Conservation (phyloP, 2,113 vertebrate genomes). For the Chitala chitala region DNA sequence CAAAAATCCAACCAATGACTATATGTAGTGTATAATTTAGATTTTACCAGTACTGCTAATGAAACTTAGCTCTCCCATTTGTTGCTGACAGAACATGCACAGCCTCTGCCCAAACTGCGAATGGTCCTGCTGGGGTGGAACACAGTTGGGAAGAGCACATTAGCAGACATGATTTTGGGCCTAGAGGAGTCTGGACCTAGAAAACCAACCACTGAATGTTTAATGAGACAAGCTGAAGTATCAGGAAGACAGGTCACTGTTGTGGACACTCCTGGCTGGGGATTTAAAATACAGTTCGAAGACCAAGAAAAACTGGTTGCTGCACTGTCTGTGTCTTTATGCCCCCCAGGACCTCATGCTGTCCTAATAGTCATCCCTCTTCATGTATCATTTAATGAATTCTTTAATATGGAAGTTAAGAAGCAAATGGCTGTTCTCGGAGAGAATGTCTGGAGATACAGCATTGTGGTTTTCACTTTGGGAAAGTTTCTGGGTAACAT, state of each 20-base stretch:
- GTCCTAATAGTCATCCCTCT: conserved; percentile 21
- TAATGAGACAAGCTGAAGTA: background rate
- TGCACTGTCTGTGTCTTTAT: no score
- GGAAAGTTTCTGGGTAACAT: no score
- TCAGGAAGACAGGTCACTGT: conserved; percentile 26
- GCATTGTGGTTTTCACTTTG: no score
- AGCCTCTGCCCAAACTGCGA: background rate
- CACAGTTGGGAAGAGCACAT: conserved; percentile 18
- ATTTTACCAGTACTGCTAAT: background rate
- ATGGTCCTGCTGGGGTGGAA: conserved; percentile 14
- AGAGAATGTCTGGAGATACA: no score
- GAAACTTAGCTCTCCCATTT: background rate
- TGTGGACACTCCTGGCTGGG: conserved; percentile 38
- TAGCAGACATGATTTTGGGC: conserved; percentile 34
- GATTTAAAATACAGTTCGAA: no score
- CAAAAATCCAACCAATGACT: no score
- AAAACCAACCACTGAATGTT: conserved; percentile 10
- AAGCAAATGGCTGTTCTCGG: no score
- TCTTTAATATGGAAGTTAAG: no score
- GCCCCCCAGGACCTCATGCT: conserved; percentile 21
- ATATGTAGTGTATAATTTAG: background rate
- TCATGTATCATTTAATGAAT: no score
- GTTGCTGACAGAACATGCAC: background rate
- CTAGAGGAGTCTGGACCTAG: conserved; percentile 13
- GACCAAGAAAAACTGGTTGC: no score